These are phyloP conservation scores for Valencia hispanica DNA, from an alignment of 2,797 vertebrate genomes.

Conservation along the genomic window DNA sequence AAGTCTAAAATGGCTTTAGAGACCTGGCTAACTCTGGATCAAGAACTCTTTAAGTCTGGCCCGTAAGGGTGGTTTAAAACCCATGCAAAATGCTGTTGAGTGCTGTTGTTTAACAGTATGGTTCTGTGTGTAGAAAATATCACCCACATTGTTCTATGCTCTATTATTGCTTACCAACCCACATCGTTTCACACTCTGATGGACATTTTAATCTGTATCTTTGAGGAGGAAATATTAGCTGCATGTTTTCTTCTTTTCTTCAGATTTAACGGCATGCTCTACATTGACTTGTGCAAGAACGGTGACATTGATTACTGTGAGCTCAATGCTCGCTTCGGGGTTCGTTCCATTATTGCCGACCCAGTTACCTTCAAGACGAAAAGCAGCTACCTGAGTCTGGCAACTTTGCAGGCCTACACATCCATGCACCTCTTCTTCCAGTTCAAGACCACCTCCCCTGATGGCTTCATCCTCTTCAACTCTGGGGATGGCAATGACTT, in stretches of 20 bases:
- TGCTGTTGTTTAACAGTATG: background rate
- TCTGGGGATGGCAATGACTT: conserved; percentile 98
- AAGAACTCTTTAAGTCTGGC: background rate
- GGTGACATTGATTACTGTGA: conserved; percentile 98
- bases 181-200: background rate
- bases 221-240: background rate
- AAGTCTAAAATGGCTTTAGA: background rate
- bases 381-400: conserved; percentile 95
- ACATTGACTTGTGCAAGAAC: conserved; percentile 99
- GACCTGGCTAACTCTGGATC: background rate
- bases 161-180: background rate
- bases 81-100: background rate
- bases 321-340: conserved; percentile 95
- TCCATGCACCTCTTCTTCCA: conserved; percentile 99
- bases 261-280: conserved; percentile 97
- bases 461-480: conserved; percentile 98
- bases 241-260: conserved; percentile 11
- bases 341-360: conserved; percentile 97
- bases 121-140: background rate
- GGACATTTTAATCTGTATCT: background rate
- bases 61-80: background rate
- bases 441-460: conserved; percentile 96
- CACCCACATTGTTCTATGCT: background rate
- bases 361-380: conserved; percentile 98
- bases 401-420: conserved; percentile 96